These are phyloP conservation scores for Serripes groenlandicus DNA, from an alignment of 2,888 invertebrate species.

Conservation along the genomic window DNA sequence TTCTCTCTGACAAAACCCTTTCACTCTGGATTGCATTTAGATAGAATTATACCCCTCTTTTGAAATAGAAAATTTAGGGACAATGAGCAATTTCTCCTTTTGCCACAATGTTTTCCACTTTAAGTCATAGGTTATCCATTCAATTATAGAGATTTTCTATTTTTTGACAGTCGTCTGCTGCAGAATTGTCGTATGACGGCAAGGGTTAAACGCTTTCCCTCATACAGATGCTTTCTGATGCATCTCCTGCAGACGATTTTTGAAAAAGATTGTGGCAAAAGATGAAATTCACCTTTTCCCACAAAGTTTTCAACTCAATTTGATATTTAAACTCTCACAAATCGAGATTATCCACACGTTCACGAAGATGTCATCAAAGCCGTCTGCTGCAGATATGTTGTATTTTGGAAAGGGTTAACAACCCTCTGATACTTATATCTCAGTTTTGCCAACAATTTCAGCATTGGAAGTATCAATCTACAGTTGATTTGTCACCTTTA, in stretches of 20 bases:
- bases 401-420: background rate
- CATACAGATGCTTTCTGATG: background rate
- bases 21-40: too few species aligned
- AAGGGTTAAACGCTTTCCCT: background rate
- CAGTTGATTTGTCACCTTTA: too few species aligned
- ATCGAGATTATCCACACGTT: too few species aligned
- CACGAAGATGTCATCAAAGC: background rate
- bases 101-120: slow-evolving; percentile 9
- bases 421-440: too few species aligned
- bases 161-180: background rate
- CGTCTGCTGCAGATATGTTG: background rate
- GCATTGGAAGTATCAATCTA: too few species aligned
- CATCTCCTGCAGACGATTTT: background rate
- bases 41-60: too few species aligned
- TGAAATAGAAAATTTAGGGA: background rate
- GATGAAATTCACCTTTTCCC: background rate
- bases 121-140: background rate
- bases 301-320: background rate
- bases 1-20: too few species aligned
- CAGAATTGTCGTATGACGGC: background rate
- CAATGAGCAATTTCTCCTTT: slow-evolving; percentile 15
- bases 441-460: too few species aligned
- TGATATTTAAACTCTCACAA: background rate
- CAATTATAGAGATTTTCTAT: background rate
- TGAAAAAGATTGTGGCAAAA: background rate